These are phyloP conservation scores for Colletes collaris DNA, from an alignment of 2,888 invertebrate species.

Conservation along the genomic window DNA sequence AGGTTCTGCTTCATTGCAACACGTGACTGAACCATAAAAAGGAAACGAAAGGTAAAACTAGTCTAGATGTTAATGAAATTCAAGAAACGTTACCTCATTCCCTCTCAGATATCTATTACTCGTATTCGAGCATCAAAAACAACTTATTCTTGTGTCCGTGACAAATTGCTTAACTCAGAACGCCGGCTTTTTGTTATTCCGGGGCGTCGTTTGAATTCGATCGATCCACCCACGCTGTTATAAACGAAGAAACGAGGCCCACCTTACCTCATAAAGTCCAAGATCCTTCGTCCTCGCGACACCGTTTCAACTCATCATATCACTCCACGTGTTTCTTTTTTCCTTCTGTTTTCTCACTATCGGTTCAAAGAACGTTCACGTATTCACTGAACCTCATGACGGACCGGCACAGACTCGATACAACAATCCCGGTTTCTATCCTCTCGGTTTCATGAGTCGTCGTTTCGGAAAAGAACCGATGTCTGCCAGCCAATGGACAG, in stretches of 20 bases:
- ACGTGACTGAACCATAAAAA: constrained; percentile 9
- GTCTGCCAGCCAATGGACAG: constrained; percentile 79
- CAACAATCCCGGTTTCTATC: constrained; percentile 27
- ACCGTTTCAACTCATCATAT: constrained; percentile 52
- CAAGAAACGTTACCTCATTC: not conserved
- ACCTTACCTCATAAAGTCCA: constrained; percentile 65
- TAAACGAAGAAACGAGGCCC: not conserved
- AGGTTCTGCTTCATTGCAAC: not conserved
- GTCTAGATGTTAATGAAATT: not conserved
- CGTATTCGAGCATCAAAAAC: too few relatives aligned
- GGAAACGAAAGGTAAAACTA: not conserved
- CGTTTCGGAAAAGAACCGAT: constrained; percentile 74
- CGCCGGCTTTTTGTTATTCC: not conserved
- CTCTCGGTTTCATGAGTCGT: constrained; percentile 55
- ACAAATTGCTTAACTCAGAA: too few relatives aligned
- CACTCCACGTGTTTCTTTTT: constrained; percentile 32
- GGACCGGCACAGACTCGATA: constrained; percentile 27
- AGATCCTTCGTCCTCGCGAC: constrained; percentile 52
- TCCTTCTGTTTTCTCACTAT: constrained; percentile 18
- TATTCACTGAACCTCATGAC: constrained; percentile 54
- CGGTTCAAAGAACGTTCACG: constrained; percentile 38
- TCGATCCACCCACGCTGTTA: not conserved
- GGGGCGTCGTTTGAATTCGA: not conserved
- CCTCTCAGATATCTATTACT: not conserved
- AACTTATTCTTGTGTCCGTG: too few relatives aligned